These are phyloP conservation scores for Acromyrmex echinatior DNA, from an alignment of 1,140 invertebrate species.

Conservation along the genomic window DNA sequence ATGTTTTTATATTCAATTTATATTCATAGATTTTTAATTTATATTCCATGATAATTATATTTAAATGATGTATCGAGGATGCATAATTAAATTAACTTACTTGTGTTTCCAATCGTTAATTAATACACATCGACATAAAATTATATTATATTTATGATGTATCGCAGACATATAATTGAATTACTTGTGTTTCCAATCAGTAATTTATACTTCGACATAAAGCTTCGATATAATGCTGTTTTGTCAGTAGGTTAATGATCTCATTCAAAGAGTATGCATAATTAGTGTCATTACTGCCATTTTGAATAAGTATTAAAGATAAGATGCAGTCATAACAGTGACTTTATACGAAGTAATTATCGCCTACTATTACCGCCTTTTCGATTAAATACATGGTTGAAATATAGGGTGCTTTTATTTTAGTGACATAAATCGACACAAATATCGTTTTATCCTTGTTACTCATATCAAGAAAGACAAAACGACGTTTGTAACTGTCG, in stretches of 20 bases:
- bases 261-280: background rate
- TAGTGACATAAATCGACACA: no score
- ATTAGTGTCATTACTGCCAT: no score
- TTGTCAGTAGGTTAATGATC: background rate
- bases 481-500: no score
- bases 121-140: background rate
- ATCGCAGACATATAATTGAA: background rate
- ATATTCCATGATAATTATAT: background rate
- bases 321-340: background rate
- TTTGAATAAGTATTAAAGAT: background rate
- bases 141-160: background rate
- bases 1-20: background rate
- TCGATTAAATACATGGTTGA: background rate
- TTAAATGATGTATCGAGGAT: background rate
- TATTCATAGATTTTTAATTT: background rate
- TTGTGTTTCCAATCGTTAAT: background rate
- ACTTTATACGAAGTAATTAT: constrained; percentile 6
- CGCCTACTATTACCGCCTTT: background rate
- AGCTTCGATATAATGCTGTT: no score
- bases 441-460: no score
- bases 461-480: no score
- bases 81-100: background rate
- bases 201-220: background rate
- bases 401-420: no score
- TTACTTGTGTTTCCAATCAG: no score